Evolutionary conservation across 2,113 vertebrate genomes (phyloP).

Genomic region (Ellobius talpinus): DNA sequence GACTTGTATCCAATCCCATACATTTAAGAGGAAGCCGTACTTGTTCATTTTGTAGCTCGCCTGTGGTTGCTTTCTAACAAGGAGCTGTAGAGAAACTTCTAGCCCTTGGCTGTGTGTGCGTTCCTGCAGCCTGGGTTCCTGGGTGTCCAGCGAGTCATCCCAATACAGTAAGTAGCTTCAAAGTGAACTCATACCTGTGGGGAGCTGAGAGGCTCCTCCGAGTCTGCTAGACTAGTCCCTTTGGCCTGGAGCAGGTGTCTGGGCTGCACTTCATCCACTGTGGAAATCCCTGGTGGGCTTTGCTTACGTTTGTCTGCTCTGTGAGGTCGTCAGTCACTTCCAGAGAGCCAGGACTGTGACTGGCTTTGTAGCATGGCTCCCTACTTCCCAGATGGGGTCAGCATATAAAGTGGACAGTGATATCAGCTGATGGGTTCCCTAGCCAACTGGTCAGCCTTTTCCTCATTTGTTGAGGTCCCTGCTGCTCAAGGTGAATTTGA

Average conservation of each 20-base stretch:
- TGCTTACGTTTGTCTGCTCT: background rate
- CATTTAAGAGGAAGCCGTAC: background rate
- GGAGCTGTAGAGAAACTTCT: background rate
- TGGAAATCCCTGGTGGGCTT: background rate
- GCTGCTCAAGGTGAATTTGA: background rate
- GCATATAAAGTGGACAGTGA: background rate
- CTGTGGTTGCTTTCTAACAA: too few species aligned
- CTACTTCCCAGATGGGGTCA: background rate
- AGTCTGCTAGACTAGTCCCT: background rate
- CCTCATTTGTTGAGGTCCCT: background rate
- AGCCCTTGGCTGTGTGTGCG: background rate
- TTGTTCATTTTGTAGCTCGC: background rate
- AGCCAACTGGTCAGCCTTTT: background rate
- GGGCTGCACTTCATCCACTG: background rate
- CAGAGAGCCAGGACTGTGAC: background rate
- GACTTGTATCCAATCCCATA: too few species aligned
- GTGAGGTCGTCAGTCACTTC: background rate
- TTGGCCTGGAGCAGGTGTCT: background rate
- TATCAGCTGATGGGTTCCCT: background rate
- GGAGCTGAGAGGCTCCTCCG: background rate
- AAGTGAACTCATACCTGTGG: background rate
- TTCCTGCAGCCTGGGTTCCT: background rate
- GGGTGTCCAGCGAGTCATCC: background rate
- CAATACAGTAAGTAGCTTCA: background rate
- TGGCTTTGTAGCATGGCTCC: background rate